phyloP scores from a whole-genome alignment of 35 echinoderm and acorn worm genomes.

The Ophioderma brevispina region DNA sequence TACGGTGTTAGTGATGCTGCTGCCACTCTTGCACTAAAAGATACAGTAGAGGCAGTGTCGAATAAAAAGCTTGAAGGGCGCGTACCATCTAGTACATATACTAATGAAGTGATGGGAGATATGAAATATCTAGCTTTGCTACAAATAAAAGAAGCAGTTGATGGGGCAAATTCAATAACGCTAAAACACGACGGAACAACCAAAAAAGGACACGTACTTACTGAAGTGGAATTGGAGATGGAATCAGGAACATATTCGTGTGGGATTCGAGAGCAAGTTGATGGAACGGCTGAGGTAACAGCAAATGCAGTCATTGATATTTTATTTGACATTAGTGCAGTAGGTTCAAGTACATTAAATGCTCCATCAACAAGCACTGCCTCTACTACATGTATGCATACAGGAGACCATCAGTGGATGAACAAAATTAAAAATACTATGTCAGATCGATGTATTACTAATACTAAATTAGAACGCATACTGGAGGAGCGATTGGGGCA shows the following conservation, averaged over 20 bases:
- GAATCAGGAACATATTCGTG: neutral
- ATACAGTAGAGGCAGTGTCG: neutral
- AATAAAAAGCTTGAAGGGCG: neutral
- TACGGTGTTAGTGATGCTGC: neutral
- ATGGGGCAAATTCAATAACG: neutral
- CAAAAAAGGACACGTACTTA: neutral
- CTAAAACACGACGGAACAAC: constrained; percentile 10
- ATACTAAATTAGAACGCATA: neutral
- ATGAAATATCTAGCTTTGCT: neutral
- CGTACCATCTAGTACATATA: neutral
- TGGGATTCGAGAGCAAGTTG: neutral
- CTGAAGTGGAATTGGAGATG: neutral
- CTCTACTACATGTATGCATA: neutral
- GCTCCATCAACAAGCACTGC: no score
- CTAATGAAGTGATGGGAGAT: neutral
- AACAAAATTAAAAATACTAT: neutral
- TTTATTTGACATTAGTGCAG: neutral
- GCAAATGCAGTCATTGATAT: neutral
- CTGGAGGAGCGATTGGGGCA: neutral
- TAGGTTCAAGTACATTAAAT: neutral
- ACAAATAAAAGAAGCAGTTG: neutral
- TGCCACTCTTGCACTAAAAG: neutral
- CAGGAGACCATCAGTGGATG: neutral
- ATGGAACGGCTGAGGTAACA: neutral
- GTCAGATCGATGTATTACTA: neutral